Base-by-base conservation (phyloP, 2,888 invertebrate genomes). In the Tinea trinotella region DNA sequence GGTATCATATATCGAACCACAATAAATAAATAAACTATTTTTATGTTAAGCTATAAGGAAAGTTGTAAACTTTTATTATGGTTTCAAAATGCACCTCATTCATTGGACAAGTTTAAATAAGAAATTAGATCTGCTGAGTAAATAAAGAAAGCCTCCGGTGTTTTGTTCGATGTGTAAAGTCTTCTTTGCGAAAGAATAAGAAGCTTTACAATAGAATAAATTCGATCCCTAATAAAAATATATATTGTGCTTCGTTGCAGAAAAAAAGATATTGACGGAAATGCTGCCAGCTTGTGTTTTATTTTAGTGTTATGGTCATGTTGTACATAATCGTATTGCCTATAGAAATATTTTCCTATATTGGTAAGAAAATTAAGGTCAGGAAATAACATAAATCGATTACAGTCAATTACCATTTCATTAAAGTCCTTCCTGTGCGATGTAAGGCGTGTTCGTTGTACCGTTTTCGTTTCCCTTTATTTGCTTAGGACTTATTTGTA, bases 221-320 rank as follows among this genome's bases (percentile, higher is more conserved):
- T 76, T 58, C 60, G 61, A 55, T 57, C 65, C 15, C 55, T 71
- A 46, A 65, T 76, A 58, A 74, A 69, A 61, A 64, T 64, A 57
- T 55, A 72, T 59, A 10, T 76, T 56, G 52, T 62, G 48, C 57
- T 74, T 48, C 73, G 74, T 4, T 68, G 67, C 58, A 66, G 58
- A 57, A 64, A 60, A 56, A 61, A 59, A 57, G 62, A 71, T 18
- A 61, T 68, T 15, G 62, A 72, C 59, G 68, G 64, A 71, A 67
- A 61, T 73, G 74, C 35, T 58, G 30, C 30, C 67, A 24, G 64
- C 57, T 54, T 62, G 71, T 52, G 57, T 74, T 35, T 61, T 59
- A 60, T 66, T 62, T 55, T 70, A 71, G 9, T 44, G 67, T 68
- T 30, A 30, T 30, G 30, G n/a, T 30, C 30, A 30, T 30, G 30